Percentiles rank a stretch among this genome's conserved stretches.
These are phyloP conservation scores for Datnioides undecimradiatus DNA, from an alignment of 2,113 vertebrate genomes.

Conservation along the genomic window DNA sequence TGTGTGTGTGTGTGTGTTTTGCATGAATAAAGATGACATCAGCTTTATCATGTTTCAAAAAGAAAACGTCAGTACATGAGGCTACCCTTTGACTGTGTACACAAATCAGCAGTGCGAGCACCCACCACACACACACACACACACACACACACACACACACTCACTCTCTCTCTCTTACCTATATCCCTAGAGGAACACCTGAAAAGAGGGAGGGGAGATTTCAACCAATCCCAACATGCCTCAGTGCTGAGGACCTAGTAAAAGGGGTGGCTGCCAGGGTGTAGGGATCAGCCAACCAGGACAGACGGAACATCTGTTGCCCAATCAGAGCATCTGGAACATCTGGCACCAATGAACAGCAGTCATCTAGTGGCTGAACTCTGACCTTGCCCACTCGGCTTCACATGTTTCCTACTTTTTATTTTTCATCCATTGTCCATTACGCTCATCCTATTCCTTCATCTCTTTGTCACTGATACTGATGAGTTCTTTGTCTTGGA, in stretches of 20 bases:
- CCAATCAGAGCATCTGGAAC: conserved; percentile 72
- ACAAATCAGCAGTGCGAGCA: conserved; percentile 4
- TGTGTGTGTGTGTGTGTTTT: conserved; percentile 24
- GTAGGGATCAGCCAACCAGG: conserved; percentile 58
- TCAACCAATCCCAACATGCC: conserved; percentile 49
- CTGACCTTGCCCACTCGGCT: conserved; percentile 61
- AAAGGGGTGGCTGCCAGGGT: conserved; percentile 32
- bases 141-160: conserved; percentile 4
- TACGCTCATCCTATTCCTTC: not conserved
- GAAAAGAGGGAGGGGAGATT: conserved; percentile 41
- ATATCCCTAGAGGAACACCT: conserved; percentile 51
- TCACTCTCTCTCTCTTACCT: too few species aligned
- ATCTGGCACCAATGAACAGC: conserved; percentile 67
- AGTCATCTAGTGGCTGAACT: conserved; percentile 55
- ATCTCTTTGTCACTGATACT: conserved; percentile 5
- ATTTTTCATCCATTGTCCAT: not conserved
- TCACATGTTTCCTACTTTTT: not conserved
- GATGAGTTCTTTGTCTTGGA: conserved; percentile 7
- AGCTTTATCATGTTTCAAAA: conserved; percentile 11
- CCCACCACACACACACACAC: not conserved
- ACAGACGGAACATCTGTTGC: conserved; percentile 64
- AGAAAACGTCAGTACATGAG: conserved; percentile 24
- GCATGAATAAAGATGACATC: conserved; percentile 14
- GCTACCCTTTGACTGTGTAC: not conserved
- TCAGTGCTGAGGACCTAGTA: conserved; percentile 25